Conservation (phyloP, 1,140 invertebrate genomes). For the Palaemon carinicauda region DNA sequence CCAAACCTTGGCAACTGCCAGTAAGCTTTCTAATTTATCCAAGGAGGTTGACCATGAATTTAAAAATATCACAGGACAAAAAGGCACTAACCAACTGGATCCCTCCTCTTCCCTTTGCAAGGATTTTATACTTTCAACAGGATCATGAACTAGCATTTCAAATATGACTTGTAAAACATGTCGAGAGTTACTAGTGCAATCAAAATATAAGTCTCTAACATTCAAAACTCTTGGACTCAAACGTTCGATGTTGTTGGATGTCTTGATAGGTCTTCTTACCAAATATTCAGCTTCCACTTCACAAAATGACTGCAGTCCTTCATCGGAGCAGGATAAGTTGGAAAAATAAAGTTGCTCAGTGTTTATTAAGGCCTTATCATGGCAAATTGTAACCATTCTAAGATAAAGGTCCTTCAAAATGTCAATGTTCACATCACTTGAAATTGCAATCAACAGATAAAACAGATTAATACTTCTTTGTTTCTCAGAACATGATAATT, state of each 20-base stretch:
- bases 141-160: background rate
- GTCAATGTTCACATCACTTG: background rate
- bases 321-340: background rate
- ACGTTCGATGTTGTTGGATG: background rate
- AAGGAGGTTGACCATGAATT: slow-evolving; percentile 2
- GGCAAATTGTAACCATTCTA: slow-evolving; percentile 26
- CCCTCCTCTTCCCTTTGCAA: background rate
- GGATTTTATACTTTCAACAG: background rate
- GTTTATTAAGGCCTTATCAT: slow-evolving; percentile 23
- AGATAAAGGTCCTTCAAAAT: slow-evolving; percentile 15
- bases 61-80: slow-evolving; percentile 27
- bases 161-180: slow-evolving; percentile 26
- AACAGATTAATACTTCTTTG: slow-evolving; percentile 15
- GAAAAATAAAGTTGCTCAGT: slow-evolving; percentile 14
- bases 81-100: slow-evolving; percentile 7
- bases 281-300: slow-evolving; percentile 26
- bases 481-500: slow-evolving; percentile 22
- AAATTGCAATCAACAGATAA: slow-evolving; percentile 19
- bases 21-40: background rate
- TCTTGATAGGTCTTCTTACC: background rate
- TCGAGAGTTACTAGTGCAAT: background rate
- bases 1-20: background rate
- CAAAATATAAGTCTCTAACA: slow-evolving; percentile 22
- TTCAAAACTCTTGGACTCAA: background rate
- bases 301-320: slow-evolving; percentile 20